phyloP scores from a whole-genome alignment of 2,797 vertebrate genomes.

The Pachyuromys duprasi region DNA sequence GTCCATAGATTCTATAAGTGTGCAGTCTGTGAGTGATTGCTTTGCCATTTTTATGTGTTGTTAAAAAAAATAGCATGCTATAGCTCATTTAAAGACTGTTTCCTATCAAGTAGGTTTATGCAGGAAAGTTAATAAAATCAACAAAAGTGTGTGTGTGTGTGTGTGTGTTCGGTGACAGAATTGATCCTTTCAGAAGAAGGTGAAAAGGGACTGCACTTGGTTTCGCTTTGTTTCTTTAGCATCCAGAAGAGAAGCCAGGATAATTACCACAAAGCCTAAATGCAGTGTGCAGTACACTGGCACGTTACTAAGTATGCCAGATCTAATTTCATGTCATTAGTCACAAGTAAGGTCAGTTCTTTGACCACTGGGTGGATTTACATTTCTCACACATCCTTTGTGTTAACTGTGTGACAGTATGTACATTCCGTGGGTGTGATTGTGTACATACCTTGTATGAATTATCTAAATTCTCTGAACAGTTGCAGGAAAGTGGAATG shows the following conservation, averaged over 20 bases:
- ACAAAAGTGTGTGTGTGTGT: background rate
- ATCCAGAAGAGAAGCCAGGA: constrained; percentile 56
- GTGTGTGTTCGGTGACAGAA: constrained; percentile 11
- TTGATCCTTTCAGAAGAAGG: constrained; percentile 53
- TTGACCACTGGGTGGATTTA: constrained; percentile 68
- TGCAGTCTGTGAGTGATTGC: constrained; percentile 47
- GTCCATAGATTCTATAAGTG: constrained; percentile 51
- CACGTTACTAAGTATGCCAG: constrained; percentile 53
- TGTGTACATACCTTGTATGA: constrained; percentile 82
- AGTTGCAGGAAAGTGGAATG: constrained; percentile 42
- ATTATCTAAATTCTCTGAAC: constrained; percentile 72
- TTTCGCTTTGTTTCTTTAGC: constrained; percentile 31
- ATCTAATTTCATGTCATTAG: constrained; percentile 64
- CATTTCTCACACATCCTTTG: constrained; percentile 71
- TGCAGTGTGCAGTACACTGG: constrained; percentile 30
- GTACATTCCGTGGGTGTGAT: constrained; percentile 78
- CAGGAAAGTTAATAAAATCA: constrained; percentile 59
- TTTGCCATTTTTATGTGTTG: constrained; percentile 74
- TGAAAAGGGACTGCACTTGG: constrained; percentile 52
- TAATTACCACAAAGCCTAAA: constrained; percentile 62
- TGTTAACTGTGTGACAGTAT: constrained; percentile 72
- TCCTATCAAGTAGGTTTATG: constrained; percentile 36
- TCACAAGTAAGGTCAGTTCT: constrained; percentile 80
- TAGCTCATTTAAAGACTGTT: constrained; percentile 55
- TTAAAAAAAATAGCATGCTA: constrained; percentile 28